Evolutionary conservation across 2,888 invertebrate genomes (phyloP), one percentile per base, ranked within the genome.

Genomic region (Microplitis manilae): DNA sequence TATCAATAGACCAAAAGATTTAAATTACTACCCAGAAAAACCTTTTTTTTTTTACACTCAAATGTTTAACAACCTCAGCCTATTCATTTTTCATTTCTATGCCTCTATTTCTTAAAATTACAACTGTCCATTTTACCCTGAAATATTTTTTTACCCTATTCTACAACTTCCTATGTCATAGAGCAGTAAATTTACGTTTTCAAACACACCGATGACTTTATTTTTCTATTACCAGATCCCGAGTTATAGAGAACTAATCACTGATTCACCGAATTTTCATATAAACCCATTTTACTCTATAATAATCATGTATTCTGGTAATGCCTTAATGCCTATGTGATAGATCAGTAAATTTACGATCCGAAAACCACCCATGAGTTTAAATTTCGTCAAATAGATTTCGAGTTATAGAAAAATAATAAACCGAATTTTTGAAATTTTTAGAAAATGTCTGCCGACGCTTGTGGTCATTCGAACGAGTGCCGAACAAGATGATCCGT

Each of bases 381-480:
- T 7, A 67, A 68, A 59, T 30, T 30, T 4, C 30, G 30, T 30
- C 30, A 4, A 30, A 4, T 30, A 30, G 30, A 30, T 30, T 4
- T 30, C 30, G 30, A 30, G 30, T 30, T 30, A 30, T 30, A 30
- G 30, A 2, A 30, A 30, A 30, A 30, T 30, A 30, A 30, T 30
- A 30, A 30, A 30, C 1, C 30, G 30, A 30, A 30, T 30, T 30
- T 30, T 30, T 30, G 4, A 30, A 38, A 50, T 60, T 71, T 17
- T 38, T 20, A 93, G 97, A 97, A 89, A 97, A 96, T 89, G 96
- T 97, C 5, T 97, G 97, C 88, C 92, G 96, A 83, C 92, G 97
- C 80, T 97, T 97, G 59, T 97, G 97, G 97, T 93, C 97, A 62
- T 97, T 98, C 90, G 97, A 98, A 90, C 92, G 97, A 68, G 96